Evolutionary conservation across 2,888 invertebrate species (phyloP).

Genomic region (Neoitamus cyanurus): DNA sequence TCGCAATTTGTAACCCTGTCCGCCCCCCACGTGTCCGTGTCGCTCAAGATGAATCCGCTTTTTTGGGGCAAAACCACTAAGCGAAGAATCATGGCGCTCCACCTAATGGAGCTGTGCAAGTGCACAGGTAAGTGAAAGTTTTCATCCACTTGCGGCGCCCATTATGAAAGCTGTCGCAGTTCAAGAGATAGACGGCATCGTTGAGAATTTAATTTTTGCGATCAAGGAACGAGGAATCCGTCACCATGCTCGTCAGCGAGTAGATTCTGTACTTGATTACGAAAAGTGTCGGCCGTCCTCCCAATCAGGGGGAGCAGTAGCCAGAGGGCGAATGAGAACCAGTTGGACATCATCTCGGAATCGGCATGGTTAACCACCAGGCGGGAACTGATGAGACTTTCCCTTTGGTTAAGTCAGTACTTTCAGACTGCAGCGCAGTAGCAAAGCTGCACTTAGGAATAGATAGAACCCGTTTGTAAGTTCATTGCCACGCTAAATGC

Average conservation of each 20-base stretch:
- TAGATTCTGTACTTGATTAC: not conserved
- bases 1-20: slow-evolving; percentile 37
- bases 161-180: not conserved
- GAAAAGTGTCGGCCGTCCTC: not conserved
- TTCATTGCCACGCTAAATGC: slow-evolving; percentile 2
- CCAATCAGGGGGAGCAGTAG: not conserved
- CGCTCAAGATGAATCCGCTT: not conserved
- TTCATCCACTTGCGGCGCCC: slow-evolving; percentile 10
- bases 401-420: not conserved
- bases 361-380: not conserved
- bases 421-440: not conserved
- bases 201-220: not conserved
- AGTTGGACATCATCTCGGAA: not conserved
- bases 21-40: not conserved
- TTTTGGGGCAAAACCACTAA: not conserved
- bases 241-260: not conserved
- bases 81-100: not conserved
- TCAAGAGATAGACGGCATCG: not conserved
- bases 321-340: not conserved
- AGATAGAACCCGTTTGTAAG: slow-evolving; percentile 8
- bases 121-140: slow-evolving; percentile 21
- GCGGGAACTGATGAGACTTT: slow-evolving; percentile 1
- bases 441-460: not conserved
- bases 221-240: not conserved
- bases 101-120: not conserved